phyloP scores from a whole-genome alignment of 2,888 invertebrate species.

The Ormyrus thymus region DNA sequence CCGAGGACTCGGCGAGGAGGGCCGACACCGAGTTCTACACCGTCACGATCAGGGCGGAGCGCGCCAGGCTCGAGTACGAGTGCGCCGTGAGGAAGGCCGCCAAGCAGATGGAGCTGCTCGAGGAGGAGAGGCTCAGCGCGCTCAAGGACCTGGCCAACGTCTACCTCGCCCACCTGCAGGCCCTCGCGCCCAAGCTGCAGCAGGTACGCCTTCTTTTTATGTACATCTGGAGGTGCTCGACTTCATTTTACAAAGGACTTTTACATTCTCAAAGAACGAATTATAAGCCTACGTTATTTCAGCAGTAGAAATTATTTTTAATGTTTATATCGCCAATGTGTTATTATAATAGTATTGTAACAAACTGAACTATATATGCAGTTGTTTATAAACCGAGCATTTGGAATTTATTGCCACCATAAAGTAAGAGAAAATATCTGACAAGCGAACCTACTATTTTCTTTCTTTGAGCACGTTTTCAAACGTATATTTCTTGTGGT shows the following conservation, averaged over 20 bases:
- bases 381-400: background rate
- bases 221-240: too few species aligned
- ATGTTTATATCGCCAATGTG: too few species aligned
- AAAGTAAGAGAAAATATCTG: slow-evolving; percentile 8
- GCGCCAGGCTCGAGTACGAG: slow-evolving; percentile 94
- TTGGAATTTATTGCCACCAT: background rate
- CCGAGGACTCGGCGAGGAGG: slow-evolving; percentile 92
- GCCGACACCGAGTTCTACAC: slow-evolving; percentile 96
- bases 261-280: too few species aligned
- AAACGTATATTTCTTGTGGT: slow-evolving; percentile 2
- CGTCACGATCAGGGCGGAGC: slow-evolving; percentile 91
- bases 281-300: too few species aligned
- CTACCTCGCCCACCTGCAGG: slow-evolving; percentile 78
- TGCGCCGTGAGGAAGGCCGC: slow-evolving; percentile 91
- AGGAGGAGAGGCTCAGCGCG: slow-evolving; percentile 90
- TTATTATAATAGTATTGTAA: background rate
- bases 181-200: slow-evolving; percentile 87
- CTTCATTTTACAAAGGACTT: too few species aligned
- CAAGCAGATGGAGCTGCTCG: slow-evolving; percentile 89
- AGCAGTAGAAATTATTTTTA: too few species aligned
- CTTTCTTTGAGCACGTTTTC: slow-evolving; percentile 6
- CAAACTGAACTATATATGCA: background rate
- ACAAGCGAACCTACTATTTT: background rate
- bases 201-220: slow-evolving; percentile 76
- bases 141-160: slow-evolving; percentile 82